Base-by-base conservation (phyloP, 2,113 vertebrate genomes). In the Alethe diademata region DNA sequence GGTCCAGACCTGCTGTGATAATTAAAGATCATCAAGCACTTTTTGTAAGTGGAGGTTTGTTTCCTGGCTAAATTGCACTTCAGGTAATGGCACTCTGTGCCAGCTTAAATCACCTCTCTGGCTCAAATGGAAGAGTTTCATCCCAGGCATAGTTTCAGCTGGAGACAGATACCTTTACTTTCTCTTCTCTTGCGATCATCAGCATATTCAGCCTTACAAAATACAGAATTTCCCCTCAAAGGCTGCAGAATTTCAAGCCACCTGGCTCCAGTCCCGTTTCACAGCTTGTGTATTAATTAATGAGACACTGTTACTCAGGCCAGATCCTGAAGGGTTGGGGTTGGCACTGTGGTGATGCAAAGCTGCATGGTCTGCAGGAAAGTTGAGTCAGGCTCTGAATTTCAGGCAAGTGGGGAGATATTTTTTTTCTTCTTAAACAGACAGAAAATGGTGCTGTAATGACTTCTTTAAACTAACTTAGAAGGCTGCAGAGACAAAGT, bases 21-120 rank as follows among this genome's bases (percentile, higher is more conserved):
- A 95, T 96, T 94, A 94, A 94, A 88, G 82, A 86, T 36, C 40
- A 47, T 90, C 35, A n/a, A 92, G 56, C 13, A 26, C 14, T 73
- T 88, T 90, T 84, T 74, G 23, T 58, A 90, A 93, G 33, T 47
- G 22, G 17, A 48, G 22, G 13, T 86, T 92, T 94, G 76, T 92
- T 90, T 89, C 69, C 79, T 78, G 69, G 22, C 35, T 79, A 86
- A 95, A 88, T 76, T 83, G 56, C 40, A 53, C 69, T 90, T 88
- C 65, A 60, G 56, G 60, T 86, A 91, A 94, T 84, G 72, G 60
- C 69, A 48, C 16, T 53, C 13, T 17, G 12, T 47, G 47, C 12
- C 2, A 6, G 31, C 19, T 76, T 65, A 83, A 94, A 80, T 88
- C 40, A 65, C 71, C 51, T 62, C 33, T 62, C 51, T 28, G 20